These are phyloP conservation scores for Phalacrocorax aristotelis DNA, from an alignment of 2,113 vertebrate genomes.

Conservation along the genomic window DNA sequence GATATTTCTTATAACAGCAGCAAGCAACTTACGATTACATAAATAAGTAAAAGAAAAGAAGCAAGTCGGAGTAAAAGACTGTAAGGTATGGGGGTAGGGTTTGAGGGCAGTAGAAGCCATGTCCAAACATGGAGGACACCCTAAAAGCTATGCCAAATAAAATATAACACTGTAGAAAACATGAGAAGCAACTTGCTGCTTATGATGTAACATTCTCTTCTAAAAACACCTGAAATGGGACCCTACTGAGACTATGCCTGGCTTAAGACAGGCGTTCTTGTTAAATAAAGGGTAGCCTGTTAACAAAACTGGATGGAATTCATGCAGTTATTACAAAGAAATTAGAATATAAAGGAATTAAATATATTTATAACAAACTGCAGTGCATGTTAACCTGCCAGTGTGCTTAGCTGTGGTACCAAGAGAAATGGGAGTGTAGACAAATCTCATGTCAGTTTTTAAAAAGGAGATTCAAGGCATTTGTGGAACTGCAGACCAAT, in stretches of 20 bases:
- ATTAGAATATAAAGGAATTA: not conserved
- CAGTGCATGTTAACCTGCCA: not conserved
- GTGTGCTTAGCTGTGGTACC: not conserved
- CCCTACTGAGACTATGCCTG: not conserved
- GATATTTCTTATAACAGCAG: not conserved
- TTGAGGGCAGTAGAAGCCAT: not conserved
- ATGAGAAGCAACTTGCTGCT: not conserved
- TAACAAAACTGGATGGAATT: not conserved
- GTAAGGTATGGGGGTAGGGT: not conserved
- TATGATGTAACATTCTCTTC: not conserved
- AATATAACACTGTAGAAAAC: not conserved
- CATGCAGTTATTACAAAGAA: not conserved
- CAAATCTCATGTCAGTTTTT: not conserved
- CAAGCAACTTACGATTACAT: not conserved
- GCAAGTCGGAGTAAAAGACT: not conserved
- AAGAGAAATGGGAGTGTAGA: not conserved
- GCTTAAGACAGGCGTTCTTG: not conserved
- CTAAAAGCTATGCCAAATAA: not conserved
- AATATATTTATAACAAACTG: not conserved
- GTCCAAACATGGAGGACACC: not conserved
- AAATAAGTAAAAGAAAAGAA: not conserved
- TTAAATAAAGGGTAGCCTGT: not conserved
- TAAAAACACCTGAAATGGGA: not conserved
- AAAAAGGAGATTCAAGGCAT: not conserved
- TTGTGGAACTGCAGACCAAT: not conserved